Evolutionary conservation across 2,888 invertebrate genomes (phyloP), one percentile per base, ranked within the genome.

Genomic region (Reticulitermes lucifugus): DNA sequence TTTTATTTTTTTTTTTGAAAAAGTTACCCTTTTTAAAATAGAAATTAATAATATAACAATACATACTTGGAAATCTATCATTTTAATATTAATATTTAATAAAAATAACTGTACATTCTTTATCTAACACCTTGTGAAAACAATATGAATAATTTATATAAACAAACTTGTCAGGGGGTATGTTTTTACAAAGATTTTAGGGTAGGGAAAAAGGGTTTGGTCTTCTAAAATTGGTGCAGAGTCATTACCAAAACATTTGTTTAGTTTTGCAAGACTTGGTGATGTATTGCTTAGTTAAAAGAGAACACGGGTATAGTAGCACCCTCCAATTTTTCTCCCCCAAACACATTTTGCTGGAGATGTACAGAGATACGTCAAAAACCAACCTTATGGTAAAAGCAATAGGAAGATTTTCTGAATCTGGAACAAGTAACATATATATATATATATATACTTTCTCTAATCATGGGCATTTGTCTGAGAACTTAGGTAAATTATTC

Each of bases 41-140:
- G 80, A 79, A 84, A 71, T 51, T 43, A 71, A 84, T 55, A 41
- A 71, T 85, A 85, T 83, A 85, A 84, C 70, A 73, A 79, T 84
- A 84, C 79, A 85, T 83, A 77, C 55, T 70, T 83, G 75, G 79
- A 82, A 75, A 60, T 60, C 83, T 86, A 51, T 83, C 41, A 75
- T 79, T 86, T 83, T 82, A 84, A 75, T 85, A 77, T 83, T 86
- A 83, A 83, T 82, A 86, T 84, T 60, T 86, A 86, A 85, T 85
- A 86, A 86, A 86, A 87, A 86, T 86, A 87, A 86, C 85, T 86
- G 86, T 85, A 85, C 87, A 86, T 79, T 85, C 77, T 84, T 71
- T 70, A 85, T 77, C 70, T 84, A 81, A 83, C 60, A 81, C 41
- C 77, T 84, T 73, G 29, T 83, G 43, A 83, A 83, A 83, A 73